Evolutionary conservation across 2,113 vertebrate species (phyloP).

Genomic region (Cisticola juncidis): DNA sequence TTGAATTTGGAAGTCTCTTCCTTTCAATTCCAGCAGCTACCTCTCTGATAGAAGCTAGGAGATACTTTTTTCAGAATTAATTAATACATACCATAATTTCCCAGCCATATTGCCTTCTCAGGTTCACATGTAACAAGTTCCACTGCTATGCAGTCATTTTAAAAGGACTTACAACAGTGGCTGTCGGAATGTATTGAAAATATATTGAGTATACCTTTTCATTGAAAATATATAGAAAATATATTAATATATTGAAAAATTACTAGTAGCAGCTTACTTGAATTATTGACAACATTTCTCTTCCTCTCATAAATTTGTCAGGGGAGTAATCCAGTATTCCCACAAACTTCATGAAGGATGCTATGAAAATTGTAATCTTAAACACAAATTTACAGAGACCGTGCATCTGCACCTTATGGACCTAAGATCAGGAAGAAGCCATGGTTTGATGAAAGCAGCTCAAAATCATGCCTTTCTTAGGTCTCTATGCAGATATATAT

Average conservation of each 20-base stretch:
- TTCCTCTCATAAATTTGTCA: background rate
- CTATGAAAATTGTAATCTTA: background rate
- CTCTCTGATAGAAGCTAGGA: background rate
- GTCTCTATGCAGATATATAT: background rate
- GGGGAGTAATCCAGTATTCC: background rate
- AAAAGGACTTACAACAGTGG: background rate
- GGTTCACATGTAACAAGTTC: background rate
- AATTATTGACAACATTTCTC: background rate
- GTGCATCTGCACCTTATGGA: background rate
- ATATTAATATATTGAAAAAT: background rate
- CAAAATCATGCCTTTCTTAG: background rate
- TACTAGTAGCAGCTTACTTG: background rate
- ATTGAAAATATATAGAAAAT: background rate
- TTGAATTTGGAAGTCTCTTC: background rate
- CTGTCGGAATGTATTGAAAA: background rate
- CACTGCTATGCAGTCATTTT: background rate
- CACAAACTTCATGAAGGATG: background rate
- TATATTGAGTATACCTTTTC: background rate
- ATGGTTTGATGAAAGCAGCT: background rate
- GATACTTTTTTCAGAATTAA: background rate
- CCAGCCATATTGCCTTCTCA: background rate
- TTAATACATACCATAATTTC: background rate
- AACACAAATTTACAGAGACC: background rate
- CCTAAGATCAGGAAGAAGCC: background rate
- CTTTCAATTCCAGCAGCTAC: background rate